Percentiles rank a stretch among this genome's conserved stretches.
phyloP scores from a whole-genome alignment of 2,797 vertebrate species.

The Xenopus petersii region DNA sequence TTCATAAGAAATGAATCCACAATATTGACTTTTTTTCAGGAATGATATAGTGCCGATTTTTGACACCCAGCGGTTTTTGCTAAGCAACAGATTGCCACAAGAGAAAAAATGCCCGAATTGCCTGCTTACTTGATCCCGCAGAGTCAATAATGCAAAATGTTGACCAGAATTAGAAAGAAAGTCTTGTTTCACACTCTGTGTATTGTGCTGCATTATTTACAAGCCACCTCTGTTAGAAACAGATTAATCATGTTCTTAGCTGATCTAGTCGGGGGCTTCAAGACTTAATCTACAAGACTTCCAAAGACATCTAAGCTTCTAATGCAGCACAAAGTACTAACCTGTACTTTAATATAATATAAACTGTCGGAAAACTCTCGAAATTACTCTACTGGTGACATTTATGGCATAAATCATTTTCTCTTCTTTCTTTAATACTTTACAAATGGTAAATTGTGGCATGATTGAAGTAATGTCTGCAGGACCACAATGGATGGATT shows the following conservation, averaged over 20 bases:
- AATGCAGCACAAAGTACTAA: slow-evolving; percentile 8
- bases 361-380: neutral
- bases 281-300: neutral
- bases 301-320: slow-evolving; percentile 19
- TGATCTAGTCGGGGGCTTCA: neutral
- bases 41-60: slow-evolving; percentile 19
- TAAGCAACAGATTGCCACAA: slow-evolving; percentile 34
- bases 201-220: slow-evolving; percentile 36
- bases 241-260: slow-evolving; percentile 5
- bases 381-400: slow-evolving; percentile 8
- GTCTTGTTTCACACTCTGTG: slow-evolving; percentile 26
- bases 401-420: slow-evolving; percentile 12
- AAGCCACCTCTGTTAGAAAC: slow-evolving; percentile 37
- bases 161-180: slow-evolving; percentile 28
- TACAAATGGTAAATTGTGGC: slow-evolving; percentile 13
- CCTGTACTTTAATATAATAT: slow-evolving; percentile 7
- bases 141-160: slow-evolving; percentile 34
- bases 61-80: slow-evolving; percentile 30
- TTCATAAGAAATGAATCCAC: slow-evolving; percentile 41
- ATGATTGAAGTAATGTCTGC: slow-evolving; percentile 9
- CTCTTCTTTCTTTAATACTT: slow-evolving; percentile 14
- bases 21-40: slow-evolving; percentile 33
- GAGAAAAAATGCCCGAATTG: slow-evolving; percentile 32
- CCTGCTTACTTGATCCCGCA: slow-evolving; percentile 31
- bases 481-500: neutral